phyloP scores from a whole-genome alignment of 2,113 vertebrate species.

The Corythoichthys intestinalis region DNA sequence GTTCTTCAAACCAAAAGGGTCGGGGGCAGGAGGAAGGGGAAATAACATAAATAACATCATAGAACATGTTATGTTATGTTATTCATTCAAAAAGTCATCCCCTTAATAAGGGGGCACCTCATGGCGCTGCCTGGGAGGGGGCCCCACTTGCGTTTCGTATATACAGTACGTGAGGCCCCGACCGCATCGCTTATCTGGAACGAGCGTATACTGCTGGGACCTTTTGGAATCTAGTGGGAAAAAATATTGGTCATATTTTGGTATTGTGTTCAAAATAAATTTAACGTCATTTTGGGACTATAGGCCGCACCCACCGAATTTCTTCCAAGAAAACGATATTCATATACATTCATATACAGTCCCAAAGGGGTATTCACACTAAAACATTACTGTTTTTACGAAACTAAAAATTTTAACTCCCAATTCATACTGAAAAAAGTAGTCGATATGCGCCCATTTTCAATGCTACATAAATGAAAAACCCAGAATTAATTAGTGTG shows the following conservation, averaged over 20 bases:
- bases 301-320: too few species aligned
- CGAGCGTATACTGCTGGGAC: constrained; percentile 93
- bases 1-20: constrained; percentile 82
- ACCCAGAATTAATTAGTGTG: too few species aligned
- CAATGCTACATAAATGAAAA: too few species aligned
- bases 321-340: too few species aligned
- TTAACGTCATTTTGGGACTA: too few species aligned
- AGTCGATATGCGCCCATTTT: too few species aligned
- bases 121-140: constrained; percentile 83
- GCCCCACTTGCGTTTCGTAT: constrained; percentile 82
- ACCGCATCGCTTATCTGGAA: constrained; percentile 95
- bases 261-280: too few species aligned
- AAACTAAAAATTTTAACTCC: too few species aligned
- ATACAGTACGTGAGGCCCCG: constrained; percentile 76
- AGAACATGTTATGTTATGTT: constrained; percentile 99
- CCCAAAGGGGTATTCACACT: too few species aligned
- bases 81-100: constrained; percentile 88
- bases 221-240: constrained; percentile 16
- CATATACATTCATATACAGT: too few species aligned
- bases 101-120: constrained; percentile 70
- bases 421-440: too few species aligned
- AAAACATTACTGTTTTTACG: too few species aligned
- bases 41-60: constrained; percentile 99
- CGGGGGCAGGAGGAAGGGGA: constrained; percentile 67
- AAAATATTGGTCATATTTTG: not conserved